Evolutionary conservation across 2,113 vertebrate genomes (phyloP).

Genomic region (Cairina moschata): DNA sequence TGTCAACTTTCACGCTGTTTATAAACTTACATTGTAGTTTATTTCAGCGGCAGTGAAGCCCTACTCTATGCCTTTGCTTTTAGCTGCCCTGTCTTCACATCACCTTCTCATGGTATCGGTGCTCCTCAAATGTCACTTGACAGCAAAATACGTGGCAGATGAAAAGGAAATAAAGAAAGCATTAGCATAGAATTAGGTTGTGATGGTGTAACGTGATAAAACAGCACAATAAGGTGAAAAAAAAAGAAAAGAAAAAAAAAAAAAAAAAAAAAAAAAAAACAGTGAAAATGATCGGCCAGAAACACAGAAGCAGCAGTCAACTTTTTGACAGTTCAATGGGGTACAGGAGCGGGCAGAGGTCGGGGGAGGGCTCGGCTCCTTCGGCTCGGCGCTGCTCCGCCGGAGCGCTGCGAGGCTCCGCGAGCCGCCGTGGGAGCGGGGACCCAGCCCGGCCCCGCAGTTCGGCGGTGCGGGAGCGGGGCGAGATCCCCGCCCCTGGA

Average conservation of each 20-base stretch:
- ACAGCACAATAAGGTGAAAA: not conserved
- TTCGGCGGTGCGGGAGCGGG: not conserved
- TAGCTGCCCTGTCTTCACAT: not conserved
- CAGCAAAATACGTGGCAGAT: not conserved
- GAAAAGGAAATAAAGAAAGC: not conserved
- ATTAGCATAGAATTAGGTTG: not conserved
- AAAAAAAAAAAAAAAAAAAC: not conserved
- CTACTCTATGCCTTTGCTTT: not conserved
- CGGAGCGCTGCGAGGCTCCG: not conserved
- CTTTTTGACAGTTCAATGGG: not conserved
- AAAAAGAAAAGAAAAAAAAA: not conserved
- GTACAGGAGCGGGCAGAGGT: not conserved
- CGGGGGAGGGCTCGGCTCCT: not conserved
- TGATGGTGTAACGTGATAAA: not conserved
- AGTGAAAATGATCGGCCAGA: not conserved
- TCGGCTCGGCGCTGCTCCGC: not conserved
- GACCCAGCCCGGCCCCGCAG: rapidly evolving
- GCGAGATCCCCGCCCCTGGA: not conserved
- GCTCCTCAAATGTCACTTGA: constrained; percentile 18
- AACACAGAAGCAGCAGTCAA: not conserved
- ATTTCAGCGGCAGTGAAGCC: not conserved
- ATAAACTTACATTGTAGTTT: not conserved
- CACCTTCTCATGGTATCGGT: not conserved
- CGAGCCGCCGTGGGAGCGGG: not conserved
- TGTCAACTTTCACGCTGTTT: not conserved